Conservation (phyloP, 2,797 vertebrate species). For the Pteronotus mesoamericanus region DNA sequence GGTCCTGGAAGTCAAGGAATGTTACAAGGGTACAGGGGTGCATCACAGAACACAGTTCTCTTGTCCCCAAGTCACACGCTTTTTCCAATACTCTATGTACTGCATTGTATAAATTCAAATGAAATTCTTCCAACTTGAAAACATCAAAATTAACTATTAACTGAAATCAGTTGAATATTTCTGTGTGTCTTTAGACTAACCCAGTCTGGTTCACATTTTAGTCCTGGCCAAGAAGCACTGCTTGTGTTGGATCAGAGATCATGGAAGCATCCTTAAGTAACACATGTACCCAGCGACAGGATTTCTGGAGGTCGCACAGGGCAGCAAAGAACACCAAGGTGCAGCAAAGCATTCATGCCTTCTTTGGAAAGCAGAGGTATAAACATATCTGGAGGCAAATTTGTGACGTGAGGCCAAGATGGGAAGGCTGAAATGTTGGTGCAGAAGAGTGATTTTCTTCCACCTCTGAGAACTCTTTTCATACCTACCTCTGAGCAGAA, state of each 20-base stretch:
- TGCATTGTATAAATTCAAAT: background rate
- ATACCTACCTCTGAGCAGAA: background rate
- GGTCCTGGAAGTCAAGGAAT: background rate
- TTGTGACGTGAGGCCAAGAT: accelerated
- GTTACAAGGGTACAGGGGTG: background rate
- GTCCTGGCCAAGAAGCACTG: background rate
- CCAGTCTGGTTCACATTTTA: background rate
- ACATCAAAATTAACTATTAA: background rate
- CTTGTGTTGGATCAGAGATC: background rate
- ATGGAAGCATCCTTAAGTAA: background rate
- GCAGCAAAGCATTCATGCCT: background rate
- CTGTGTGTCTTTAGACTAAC: background rate
- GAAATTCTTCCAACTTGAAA: background rate
- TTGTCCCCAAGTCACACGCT: background rate
- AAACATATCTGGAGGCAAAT: background rate
- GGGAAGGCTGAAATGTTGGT: background rate
- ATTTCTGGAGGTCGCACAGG: background rate
- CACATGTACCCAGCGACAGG: background rate
- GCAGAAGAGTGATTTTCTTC: background rate
- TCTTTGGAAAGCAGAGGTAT: background rate
- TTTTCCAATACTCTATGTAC: background rate
- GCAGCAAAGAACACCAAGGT: background rate
- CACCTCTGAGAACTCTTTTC: background rate
- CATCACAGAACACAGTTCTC: background rate
- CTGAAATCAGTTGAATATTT: background rate